phyloP scores from a whole-genome alignment of 2,113 vertebrate species.

The Tapirus terrestris region DNA sequence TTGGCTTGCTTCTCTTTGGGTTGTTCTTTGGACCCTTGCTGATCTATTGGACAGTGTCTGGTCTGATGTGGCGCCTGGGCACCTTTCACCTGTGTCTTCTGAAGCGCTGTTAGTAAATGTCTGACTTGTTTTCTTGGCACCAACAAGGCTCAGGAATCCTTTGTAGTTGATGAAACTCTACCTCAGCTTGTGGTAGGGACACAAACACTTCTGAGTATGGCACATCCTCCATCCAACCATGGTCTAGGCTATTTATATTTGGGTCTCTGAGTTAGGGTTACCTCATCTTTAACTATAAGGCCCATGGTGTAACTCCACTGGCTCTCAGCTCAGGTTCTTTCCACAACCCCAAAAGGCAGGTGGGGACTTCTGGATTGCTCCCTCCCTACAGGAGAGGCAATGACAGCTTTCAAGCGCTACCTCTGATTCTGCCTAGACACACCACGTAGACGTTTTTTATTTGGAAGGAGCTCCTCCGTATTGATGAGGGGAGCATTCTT shows the following conservation, averaged over 20 bases:
- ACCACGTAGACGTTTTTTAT: not conserved
- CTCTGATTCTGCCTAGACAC: not conserved
- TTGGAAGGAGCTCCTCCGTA: not conserved
- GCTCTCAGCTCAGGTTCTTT: not conserved
- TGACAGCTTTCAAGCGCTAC: too few relatives aligned
- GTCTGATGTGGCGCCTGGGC: not conserved
- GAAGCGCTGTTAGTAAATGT: not conserved
- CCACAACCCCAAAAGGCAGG: too few relatives aligned
- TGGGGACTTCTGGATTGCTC: not conserved
- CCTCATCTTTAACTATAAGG: not conserved
- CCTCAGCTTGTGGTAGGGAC: not conserved
- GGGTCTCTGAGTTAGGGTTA: not conserved
- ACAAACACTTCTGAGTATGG: not conserved
- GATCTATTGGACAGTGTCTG: not conserved
- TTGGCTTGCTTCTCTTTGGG: not conserved
- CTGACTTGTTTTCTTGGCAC: not conserved
- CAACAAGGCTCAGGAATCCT: not conserved
- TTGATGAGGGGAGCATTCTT: not conserved
- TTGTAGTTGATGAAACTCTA: not conserved
- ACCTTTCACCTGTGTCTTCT: not conserved
- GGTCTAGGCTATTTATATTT: not conserved
- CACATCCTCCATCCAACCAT: not conserved
- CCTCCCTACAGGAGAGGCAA: not conserved
- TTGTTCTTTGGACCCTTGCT: not conserved
- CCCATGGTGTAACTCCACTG: not conserved